Base-by-base conservation (phyloP, 1,140 invertebrate species). In the Caerostris extrusa region DNA sequence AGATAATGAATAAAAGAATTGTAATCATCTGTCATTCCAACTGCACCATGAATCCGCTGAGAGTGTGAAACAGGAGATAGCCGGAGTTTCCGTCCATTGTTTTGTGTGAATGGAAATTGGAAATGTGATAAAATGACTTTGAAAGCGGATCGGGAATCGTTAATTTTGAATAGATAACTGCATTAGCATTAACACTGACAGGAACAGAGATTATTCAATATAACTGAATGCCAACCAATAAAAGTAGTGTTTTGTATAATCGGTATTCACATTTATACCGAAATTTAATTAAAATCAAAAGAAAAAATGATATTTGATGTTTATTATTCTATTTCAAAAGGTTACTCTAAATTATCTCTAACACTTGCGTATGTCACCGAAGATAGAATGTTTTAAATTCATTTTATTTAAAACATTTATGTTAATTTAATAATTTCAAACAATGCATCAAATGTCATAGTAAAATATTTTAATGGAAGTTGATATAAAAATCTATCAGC, bases 91-190 rank as follows among this genome's bases (percentile, higher is more conserved):
- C 1, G 19, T 77, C 71, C 53, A 77, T 77, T 77, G 71, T 77
- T 77, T 77, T 12, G 53, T 77, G 53, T 77, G 12, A 77, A 77
- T 77, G 71, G 71, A 77, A 77, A 77, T 77, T 77, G 71, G 34
- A 77, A 77, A 77, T 77, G 71, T 8, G 71, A 77, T 77, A 77
- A 77, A 77, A 77, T 19, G 71, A 50, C 71, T 77, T 77, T 77
- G 34, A 53, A 53, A 77, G 6, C 34, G 71, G 34, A 53, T 50
- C 50, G 4, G 6, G 61, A 77, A 34, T 77, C 71, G 34, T 77
- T 77, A 77, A 77, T 77, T 77, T 12, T 10, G 19, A 77, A 77
- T 77, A 77, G 71, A 77, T 77, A 77, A 50, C 71, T 50, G 34
- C 3, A 77, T 3, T 50, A 50, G 71, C 71, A 4, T 77, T 50